Evolutionary conservation across 2,888 invertebrate genomes (phyloP).

Genomic region (Onthophagus sagittarius): DNA sequence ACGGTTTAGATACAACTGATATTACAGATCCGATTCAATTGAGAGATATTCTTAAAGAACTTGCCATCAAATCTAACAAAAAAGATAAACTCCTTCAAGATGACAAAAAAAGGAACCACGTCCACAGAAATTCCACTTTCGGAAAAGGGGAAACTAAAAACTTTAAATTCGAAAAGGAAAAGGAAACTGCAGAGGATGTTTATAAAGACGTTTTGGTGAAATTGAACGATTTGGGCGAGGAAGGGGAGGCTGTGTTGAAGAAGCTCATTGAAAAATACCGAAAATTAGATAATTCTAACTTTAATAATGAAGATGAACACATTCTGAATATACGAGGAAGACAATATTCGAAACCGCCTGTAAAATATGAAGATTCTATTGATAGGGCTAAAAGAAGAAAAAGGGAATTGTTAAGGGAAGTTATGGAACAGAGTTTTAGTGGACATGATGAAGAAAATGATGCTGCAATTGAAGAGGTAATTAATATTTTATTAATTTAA

Average conservation of each 20-base stretch:
- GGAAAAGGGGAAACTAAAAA: constrained; percentile 45
- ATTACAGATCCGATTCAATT: constrained; percentile 42
- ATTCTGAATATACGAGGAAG: constrained; percentile 42
- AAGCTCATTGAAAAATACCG: constrained; percentile 51
- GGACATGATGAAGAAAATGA: constrained; percentile 60
- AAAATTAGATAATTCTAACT: not conserved
- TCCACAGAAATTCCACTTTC: constrained; percentile 53
- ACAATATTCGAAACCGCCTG: constrained; percentile 40
- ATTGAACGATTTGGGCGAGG: constrained; percentile 56
- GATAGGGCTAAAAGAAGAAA: constrained; percentile 44
- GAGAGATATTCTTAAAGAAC: constrained; percentile 38
- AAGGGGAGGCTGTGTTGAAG: constrained; percentile 55
- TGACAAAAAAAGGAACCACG: constrained; percentile 39
- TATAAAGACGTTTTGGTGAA: constrained; percentile 57
- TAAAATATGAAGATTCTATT: constrained; percentile 39
- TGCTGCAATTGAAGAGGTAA: constrained; percentile 62
- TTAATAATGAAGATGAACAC: constrained; percentile 16
- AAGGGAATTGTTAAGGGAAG: constrained; percentile 53
- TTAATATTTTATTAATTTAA: no score
- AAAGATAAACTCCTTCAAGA: constrained; percentile 40
- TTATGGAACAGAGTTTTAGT: constrained; percentile 52
- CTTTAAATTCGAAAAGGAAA: constrained; percentile 36
- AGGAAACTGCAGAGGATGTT: constrained; percentile 53
- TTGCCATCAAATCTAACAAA: constrained; percentile 32
- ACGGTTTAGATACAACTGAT: constrained; percentile 34